These are phyloP conservation scores for Gymnoscopelus microlampas DNA, from an alignment of 2,797 vertebrate species.

Conservation along the genomic window DNA sequence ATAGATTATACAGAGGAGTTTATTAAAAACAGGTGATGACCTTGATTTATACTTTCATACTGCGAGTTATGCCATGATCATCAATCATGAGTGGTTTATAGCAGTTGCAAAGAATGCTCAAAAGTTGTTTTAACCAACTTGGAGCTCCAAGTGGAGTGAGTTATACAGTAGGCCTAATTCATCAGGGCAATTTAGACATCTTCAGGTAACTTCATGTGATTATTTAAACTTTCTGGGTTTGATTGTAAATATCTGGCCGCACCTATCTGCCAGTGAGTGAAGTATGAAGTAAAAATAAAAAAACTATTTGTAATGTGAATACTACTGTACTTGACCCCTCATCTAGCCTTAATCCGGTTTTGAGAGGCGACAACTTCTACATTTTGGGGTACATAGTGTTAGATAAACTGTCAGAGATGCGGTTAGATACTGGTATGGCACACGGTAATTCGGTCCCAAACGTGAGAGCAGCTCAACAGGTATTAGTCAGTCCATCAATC, in stretches of 20 bases:
- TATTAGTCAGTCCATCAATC: constrained; percentile 55
- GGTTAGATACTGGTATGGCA: constrained; percentile 21
- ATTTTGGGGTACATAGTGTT: constrained; percentile 10
- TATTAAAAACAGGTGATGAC: too few species aligned
- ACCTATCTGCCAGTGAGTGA: background rate
- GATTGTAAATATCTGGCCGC: background rate
- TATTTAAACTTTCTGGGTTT: constrained; percentile 5
- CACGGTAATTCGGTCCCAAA: constrained; percentile 17
- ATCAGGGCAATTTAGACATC: background rate
- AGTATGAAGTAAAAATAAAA: constrained; percentile 1
- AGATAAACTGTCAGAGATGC: constrained; percentile 48
- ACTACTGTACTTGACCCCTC: constrained; percentile 38
- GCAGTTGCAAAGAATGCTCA: background rate
- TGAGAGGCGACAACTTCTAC: constrained; percentile 31
- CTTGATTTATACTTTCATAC: background rate
- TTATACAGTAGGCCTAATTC: too few species aligned
- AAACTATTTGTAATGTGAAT: constrained; percentile 29
- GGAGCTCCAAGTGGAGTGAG: too few species aligned
- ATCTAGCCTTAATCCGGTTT: constrained; percentile 18
- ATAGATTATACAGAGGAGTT: too few species aligned
- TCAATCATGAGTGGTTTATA: background rate
- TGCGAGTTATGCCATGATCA: background rate
- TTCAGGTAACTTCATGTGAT: background rate
- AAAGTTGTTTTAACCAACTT: too few species aligned
- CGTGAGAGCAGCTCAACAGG: constrained; percentile 38